These are phyloP conservation scores for Drosophila santomea DNA, from an alignment of 1,140 invertebrate species.

Conservation along the genomic window DNA sequence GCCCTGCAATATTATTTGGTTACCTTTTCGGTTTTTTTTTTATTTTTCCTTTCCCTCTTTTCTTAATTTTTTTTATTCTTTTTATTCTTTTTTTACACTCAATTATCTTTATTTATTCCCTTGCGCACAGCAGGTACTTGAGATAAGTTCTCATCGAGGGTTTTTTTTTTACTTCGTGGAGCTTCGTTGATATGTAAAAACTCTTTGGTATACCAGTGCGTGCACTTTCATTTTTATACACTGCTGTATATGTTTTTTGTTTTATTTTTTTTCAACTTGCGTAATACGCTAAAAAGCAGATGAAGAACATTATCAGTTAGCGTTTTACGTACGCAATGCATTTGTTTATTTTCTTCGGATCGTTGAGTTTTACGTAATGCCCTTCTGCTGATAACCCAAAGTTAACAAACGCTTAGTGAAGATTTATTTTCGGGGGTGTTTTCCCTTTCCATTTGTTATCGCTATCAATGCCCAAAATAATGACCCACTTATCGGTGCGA, in stretches of 20 bases:
- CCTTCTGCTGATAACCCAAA: slow-evolving; percentile 32
- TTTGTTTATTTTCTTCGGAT: slow-evolving; percentile 38
- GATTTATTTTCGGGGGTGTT: slow-evolving; percentile 31
- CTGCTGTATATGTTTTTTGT: neutral
- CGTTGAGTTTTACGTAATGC: slow-evolving; percentile 40
- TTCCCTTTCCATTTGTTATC: slow-evolving; percentile 17
- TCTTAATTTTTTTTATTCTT: slow-evolving; percentile 24
- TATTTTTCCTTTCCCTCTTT: slow-evolving; percentile 26
- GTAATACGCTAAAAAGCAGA: slow-evolving; percentile 26
- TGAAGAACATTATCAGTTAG: slow-evolving; percentile 30
- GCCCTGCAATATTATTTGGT: slow-evolving; percentile 24
- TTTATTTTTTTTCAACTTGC: slow-evolving; percentile 16
- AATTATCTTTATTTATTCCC: slow-evolving; percentile 63
- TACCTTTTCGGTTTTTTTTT: slow-evolving; percentile 38
- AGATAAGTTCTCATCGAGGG: slow-evolving; percentile 48
- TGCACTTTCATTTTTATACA: slow-evolving; percentile 61
- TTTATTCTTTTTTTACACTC: slow-evolving; percentile 56
- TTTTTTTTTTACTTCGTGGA: slow-evolving; percentile 11
- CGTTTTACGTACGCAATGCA: slow-evolving; percentile 42
- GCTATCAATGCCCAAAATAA: slow-evolving; percentile 40
- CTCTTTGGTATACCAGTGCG: slow-evolving; percentile 32
- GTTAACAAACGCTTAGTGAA: slow-evolving; percentile 6
- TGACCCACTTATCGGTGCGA: slow-evolving; percentile 47
- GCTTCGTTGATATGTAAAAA: slow-evolving; percentile 39
- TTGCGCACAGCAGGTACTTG: slow-evolving; percentile 48